Base-by-base conservation (phyloP, 92 coral and sea anemone species). In the Phymanthus crucifer region DNA sequence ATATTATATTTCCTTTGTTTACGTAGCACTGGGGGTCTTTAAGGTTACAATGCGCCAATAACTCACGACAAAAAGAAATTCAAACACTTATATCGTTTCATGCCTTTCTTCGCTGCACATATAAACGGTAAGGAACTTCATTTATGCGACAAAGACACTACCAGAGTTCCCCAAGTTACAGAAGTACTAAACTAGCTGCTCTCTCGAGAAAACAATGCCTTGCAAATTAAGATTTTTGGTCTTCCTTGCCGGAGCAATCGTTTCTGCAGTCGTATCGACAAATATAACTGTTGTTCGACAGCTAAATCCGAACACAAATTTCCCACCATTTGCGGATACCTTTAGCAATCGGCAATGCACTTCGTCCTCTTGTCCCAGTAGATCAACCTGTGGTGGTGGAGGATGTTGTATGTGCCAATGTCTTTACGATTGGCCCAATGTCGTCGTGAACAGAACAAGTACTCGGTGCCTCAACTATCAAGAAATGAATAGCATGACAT, bases 311-410 rank as follows among this genome's bases (percentile, higher is more conserved):
- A 11, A n/a, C 7, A 24, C 24, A 1, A 54, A 4, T 21, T 0
- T 0, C 0, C 27, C 64, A 6, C 66, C 47, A 21, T 38, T 26
- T 48, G 26, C 10, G 32, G 78, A 74, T 35, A 10, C 0, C 16
- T 74, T 74, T 17, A 74, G 78, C 38, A 74, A 74, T 54, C 69
- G 29, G 34, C n/a, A 6, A 31, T 74, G 78, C 32, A 14, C 35
- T 23, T 18, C 64, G 32, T 23, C 24, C 0, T 40, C 56, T 18
- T 74, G 78, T 45, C 29, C 66, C n/a, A 3, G 4, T 2, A 43
- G 48, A 23, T 74, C 78, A 9, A 27, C 5, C 19, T 74, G 78
- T 65, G 34, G n/a, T 54, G 31, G 29, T 74, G 66, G 45, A n/a
- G 1, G 0, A 10, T 74, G 78, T 12, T 74, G 78, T 21, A 47